These are phyloP conservation scores for Lasioglossum marginatum DNA, from an alignment of 2,888 invertebrate genomes.

Conservation along the genomic window DNA sequence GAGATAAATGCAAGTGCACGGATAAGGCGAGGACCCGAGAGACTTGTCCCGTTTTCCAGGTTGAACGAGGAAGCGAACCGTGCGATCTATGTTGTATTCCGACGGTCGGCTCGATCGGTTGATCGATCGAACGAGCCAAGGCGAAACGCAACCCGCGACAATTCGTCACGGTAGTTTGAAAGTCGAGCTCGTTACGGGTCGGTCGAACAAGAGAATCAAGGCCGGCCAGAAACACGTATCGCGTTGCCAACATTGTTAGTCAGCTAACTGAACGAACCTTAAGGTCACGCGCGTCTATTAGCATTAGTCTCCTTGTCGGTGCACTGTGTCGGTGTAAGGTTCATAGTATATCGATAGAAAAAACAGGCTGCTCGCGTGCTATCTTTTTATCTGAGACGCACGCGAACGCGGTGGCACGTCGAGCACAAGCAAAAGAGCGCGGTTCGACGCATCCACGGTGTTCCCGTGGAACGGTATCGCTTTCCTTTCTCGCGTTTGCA, in stretches of 20 bases:
- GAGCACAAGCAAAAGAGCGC: background rate
- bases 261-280: conserved; percentile 45
- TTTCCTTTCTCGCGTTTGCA: conserved; percentile 29
- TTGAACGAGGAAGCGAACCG: conserved; percentile 68
- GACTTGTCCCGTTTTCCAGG: conserved; percentile 60
- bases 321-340: background rate
- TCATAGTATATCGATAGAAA: background rate
- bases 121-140: conserved; percentile 11
- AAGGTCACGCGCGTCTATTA: conserved; percentile 47
- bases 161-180: conserved; percentile 52
- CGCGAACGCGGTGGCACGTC: background rate
- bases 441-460: background rate
- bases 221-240: conserved; percentile 55
- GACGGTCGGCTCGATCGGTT: background rate
- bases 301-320: background rate
- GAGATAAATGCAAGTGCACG: conserved; percentile 71
- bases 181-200: conserved; percentile 48
- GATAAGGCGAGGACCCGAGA: conserved; percentile 73
- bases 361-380: background rate
- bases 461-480: conserved; percentile 1
- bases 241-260: conserved; percentile 55
- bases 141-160: background rate
- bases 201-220: conserved; percentile 60
- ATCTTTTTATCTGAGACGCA: background rate
- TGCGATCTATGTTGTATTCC: conserved; percentile 18